Conservation (phyloP, 1,140 invertebrate genomes). For the Cydia amplana region DNA sequence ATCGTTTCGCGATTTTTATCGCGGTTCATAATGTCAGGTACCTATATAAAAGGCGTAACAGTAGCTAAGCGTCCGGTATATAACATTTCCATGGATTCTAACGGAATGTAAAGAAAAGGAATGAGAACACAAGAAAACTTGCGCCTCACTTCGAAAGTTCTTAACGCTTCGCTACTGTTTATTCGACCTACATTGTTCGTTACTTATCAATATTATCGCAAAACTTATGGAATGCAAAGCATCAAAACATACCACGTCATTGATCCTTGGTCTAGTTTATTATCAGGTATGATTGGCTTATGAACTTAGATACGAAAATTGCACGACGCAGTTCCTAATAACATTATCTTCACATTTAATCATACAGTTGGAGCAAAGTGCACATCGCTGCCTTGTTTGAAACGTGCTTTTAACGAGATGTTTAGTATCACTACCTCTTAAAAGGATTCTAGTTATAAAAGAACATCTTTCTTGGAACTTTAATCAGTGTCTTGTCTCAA, state of each 20-base stretch:
- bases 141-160: background rate
- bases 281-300: conserved; percentile 42
- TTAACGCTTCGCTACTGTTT: background rate
- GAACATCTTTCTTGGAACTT: conserved; percentile 3
- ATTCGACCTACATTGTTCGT: conserved; percentile 5
- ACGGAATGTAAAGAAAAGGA: background rate
- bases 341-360: conserved; percentile 38
- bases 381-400: conserved; percentile 33
- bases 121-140: background rate
- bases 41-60: background rate
- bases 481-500: conserved; percentile 34
- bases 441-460: conserved; percentile 13
- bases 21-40: background rate
- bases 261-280: conserved; percentile 9
- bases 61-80: background rate
- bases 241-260: conserved; percentile 32
- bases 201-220: conserved; percentile 11
- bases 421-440: background rate
- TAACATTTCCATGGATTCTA: background rate
- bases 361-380: conserved; percentile 43
- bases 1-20: background rate
- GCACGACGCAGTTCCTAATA: conserved; percentile 48
- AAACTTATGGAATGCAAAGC: conserved; percentile 25
- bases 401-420: background rate
- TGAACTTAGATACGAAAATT: conserved; percentile 42